Percentiles rank a stretch among this genome's conserved stretches.
Evolutionary conservation across 1,140 invertebrate genomes (phyloP).

Genomic region (Dryas iulia): DNA sequence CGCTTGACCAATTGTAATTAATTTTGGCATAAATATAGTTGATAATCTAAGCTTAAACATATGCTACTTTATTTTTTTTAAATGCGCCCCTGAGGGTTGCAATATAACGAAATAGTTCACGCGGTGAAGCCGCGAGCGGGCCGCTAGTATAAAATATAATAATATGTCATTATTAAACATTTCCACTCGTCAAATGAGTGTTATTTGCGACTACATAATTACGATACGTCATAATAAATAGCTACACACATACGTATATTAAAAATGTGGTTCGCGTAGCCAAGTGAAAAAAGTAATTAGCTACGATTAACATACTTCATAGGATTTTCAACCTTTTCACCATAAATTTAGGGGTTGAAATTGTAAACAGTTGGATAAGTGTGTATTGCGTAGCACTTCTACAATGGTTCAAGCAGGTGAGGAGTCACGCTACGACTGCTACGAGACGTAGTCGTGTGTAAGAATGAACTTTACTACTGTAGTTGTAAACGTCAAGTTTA

Average conservation of each 20-base stretch:
- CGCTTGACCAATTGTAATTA: no score
- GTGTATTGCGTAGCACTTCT: slow-evolving; percentile 14
- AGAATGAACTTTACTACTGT: neutral
- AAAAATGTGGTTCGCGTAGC: slow-evolving; percentile 8
- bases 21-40: no score
- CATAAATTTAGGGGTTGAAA: neutral
- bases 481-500: neutral
- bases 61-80: no score
- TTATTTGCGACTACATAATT: slow-evolving; percentile 19
- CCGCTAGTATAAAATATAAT: slow-evolving; percentile 13
- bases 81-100: no score
- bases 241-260: no score
- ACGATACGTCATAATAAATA: slow-evolving; percentile 15
- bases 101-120: no score
- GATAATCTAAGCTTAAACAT: no score
- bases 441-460: slow-evolving; percentile 3
- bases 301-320: neutral
- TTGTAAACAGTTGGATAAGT: neutral
- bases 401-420: slow-evolving; percentile 13
- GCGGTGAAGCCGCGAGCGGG: no score
- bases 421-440: slow-evolving; percentile 20
- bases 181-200: slow-evolving; percentile 10
- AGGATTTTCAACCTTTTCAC: neutral
- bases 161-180: slow-evolving; percentile 5
- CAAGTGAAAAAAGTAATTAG: slow-evolving; percentile 8